Conservation (phyloP, 1,140 invertebrate species). For the Drosophila kepulauana region DNA sequence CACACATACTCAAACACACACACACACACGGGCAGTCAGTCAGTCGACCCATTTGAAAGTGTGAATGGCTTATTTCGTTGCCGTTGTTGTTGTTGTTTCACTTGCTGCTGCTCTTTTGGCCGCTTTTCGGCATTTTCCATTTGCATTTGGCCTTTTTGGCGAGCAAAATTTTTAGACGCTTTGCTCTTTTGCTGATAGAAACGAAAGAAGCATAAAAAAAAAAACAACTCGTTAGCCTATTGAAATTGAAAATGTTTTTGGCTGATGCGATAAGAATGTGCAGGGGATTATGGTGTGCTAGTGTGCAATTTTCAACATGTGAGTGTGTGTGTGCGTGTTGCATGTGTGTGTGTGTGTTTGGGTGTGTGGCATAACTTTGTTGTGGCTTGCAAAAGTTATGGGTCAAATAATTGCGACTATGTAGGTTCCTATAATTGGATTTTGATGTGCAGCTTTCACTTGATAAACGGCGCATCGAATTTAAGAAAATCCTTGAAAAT, state of each 20-base stretch:
- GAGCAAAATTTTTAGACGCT: slow-evolving; percentile 66
- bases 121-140: slow-evolving; percentile 69
- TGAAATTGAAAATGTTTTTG: slow-evolving; percentile 77
- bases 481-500: not conserved
- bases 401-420: slow-evolving; percentile 49
- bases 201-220: slow-evolving; percentile 37
- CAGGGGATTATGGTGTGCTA: slow-evolving; percentile 37
- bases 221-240: slow-evolving; percentile 71
- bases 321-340: not conserved
- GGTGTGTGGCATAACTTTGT: slow-evolving; percentile 33
- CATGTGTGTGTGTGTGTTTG: slow-evolving; percentile 10
- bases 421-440: slow-evolving; percentile 52
- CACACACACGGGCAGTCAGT: slow-evolving; percentile 26
- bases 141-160: slow-evolving; percentile 73
- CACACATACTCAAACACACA: slow-evolving; percentile 26
- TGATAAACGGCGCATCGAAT: slow-evolving; percentile 23
- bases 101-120: slow-evolving; percentile 56
- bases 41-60: slow-evolving; percentile 55
- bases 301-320: not conserved
- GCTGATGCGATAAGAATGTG: slow-evolving; percentile 69
- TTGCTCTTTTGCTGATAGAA: slow-evolving; percentile 48
- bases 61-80: slow-evolving; percentile 77
- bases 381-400: slow-evolving; percentile 42
- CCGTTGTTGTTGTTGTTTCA: slow-evolving; percentile 16
- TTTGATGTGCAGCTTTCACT: slow-evolving; percentile 29